Base-by-base conservation (phyloP, 2,888 invertebrate genomes). In the Cataglyphis altisquamis region DNA sequence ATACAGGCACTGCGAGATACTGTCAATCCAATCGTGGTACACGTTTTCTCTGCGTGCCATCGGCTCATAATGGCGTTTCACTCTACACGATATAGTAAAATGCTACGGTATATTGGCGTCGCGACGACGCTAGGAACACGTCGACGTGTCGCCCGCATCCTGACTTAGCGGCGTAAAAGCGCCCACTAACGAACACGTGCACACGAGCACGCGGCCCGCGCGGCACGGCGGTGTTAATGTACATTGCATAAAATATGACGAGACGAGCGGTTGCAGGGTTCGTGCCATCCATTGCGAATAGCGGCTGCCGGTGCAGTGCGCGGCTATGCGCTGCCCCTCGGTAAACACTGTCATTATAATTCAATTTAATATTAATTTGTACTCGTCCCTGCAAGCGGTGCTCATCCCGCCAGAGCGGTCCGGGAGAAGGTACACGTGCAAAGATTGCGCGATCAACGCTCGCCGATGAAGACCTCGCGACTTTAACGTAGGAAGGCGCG, bases 341-440 rank as follows among this genome's bases (percentile, higher is more conserved):
- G 88, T 91, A 91, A 92, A 91, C 91, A 91, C 92, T 90, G 92
- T 91, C 91, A 92, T 92, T 92, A 92, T 91, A 91, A 92, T 92
- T 92, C 92, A 92, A 92, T 92, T 92, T 91, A 90, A 91, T 92
- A 92, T 91, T 92, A 92, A 92, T 92, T 91, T 91, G 91, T 91
- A 89, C 86, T 88, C 87, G 87, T 89, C 87, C 82, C 89, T 83
- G 73, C 77, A 86, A 90, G 90, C 86, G 87, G 88, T 87, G 88
- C 89, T 91, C 91, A 89, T 89, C 86, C 73, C 73, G n/a, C 48
- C 72, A 81, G 64, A 73, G 72, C 60, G 55, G 39, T 29, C 29
- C 48, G 57, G 29, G 29, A 57, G 41, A n/a, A 60, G 57, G 29
- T 29, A 67, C 60, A 66, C 67, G 82, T 62, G 84, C 70, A 75